A percentile compares a stretch with the other conserved stretches of the same genome.
Evolutionary conservation across 2,888 invertebrate species (phyloP).

Genomic region (Nasonia oneida): DNA sequence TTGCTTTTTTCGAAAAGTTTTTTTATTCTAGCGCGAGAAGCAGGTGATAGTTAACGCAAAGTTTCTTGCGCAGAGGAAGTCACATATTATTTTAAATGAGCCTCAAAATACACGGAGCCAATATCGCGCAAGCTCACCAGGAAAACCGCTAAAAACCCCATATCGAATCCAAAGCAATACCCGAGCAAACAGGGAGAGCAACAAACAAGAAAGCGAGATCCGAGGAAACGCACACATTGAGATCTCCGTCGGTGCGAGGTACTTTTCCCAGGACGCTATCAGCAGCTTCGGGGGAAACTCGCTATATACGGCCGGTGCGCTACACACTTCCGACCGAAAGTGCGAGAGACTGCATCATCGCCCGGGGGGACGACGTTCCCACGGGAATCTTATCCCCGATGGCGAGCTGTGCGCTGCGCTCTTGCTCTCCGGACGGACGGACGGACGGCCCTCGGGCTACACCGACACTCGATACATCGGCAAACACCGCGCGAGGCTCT

Average conservation of each 20-base stretch:
- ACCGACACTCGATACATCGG: constrained; percentile 23
- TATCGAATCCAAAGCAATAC: background rate
- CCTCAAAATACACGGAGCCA: too few relatives aligned
- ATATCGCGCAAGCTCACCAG: background rate
- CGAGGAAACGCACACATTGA: constrained; percentile 12
- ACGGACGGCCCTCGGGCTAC: constrained; percentile 3
- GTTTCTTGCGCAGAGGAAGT: too few relatives aligned
- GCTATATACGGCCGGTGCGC: background rate
- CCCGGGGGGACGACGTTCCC: constrained; percentile 64
- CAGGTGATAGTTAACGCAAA: too few relatives aligned
- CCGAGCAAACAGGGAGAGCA: constrained; percentile 3
- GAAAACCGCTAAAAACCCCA: background rate
- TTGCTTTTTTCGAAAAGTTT: background rate
- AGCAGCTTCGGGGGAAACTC: constrained; percentile 68
- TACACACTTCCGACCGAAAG: constrained; percentile 16
- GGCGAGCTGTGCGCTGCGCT: constrained; percentile 28
- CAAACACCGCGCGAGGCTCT: background rate
- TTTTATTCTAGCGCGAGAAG: background rate
- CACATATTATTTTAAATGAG: too few relatives aligned
- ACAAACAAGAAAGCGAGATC: constrained; percentile 4
- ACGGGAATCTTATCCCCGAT: constrained; percentile 70
- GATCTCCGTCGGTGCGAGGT: constrained; percentile 42
- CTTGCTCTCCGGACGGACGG: background rate
- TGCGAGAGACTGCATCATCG: constrained; percentile 36
- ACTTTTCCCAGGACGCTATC: constrained; percentile 68